Base-by-base conservation (phyloP, 2,888 invertebrate genomes). In the Zaprionus lineosus region DNA sequence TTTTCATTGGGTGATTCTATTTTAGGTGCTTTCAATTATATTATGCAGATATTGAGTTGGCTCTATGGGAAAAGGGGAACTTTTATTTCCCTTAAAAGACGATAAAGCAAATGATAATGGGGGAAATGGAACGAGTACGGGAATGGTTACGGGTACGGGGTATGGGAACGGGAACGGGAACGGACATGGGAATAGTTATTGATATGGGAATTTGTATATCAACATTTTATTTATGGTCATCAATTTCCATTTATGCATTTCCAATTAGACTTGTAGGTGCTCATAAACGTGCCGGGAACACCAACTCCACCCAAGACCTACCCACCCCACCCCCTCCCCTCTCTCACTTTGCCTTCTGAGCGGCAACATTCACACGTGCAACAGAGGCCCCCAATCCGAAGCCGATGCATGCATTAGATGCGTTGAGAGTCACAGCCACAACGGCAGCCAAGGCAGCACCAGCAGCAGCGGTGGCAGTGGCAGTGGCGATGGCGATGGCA, bases 171-270 rank as follows among this genome's bases (percentile, higher is more conserved):
- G 28, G 47, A n/a, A 36, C 15, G 14, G 29, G 12, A 33, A 50
- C 15, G n/a, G n/a, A n/a, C n/a, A n/a, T n/a, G n/a, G n/a, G n/a
- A n/a, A n/a, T 28, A 21, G n/a, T n/a, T 33, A 52, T 28, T 40
- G 41, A 52, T 44, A 55, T 50, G 53, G 52, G 31, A 43, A 28
- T 48, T 29, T 5, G 36, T 55, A 57, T 61, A 63, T 51, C 40
- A 64, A 62, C 40, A 47, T 63, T 55, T 67, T 67, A 61, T 77
- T 74, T 72, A 82, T 74, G 59, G 75, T 39, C 62, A 73, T 73
- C 56, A 71, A 63, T 81, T 77, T 64, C 57, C 71, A 77, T 82
- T 74, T 78, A 75, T 82, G 78, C 64, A 75, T 78, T 78, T 73
- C 53, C 67, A 78, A 78, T 78, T 78, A 67, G 69, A 63, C 66